Evolutionary conservation across 2,113 vertebrate genomes (phyloP).

Genomic region (Dryoscopus gambensis): DNA sequence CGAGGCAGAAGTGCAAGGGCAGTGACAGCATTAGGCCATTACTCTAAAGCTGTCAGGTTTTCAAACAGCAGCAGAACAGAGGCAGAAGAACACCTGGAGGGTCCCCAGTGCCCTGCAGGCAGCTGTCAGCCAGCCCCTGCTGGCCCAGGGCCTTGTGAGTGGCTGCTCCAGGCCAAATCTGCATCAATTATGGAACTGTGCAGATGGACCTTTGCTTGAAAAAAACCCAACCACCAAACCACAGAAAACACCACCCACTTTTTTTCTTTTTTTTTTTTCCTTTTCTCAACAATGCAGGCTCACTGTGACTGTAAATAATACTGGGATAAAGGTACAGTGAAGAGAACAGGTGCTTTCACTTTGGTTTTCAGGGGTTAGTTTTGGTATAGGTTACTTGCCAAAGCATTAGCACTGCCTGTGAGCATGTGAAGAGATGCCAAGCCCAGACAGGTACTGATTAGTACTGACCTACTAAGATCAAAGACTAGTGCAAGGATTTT

Average conservation of each 20-base stretch:
- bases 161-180: background rate
- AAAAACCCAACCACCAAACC: background rate
- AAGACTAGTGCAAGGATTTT: background rate
- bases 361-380: background rate
- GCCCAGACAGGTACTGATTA: background rate
- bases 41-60: background rate
- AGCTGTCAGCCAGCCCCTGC: background rate
- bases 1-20: background rate
- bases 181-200: background rate
- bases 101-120: background rate
- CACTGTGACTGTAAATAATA: background rate
- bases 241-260: background rate
- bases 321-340: background rate
- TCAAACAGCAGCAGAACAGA: background rate
- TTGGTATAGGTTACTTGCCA: background rate
- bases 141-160: background rate
- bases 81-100: background rate
- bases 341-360: background rate
- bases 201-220: background rate
- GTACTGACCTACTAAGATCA: background rate
- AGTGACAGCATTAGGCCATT: background rate
- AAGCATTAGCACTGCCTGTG: background rate
- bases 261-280: background rate
- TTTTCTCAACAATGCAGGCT: background rate
- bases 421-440: background rate